Conservation (phyloP, 2,797 vertebrate species). For the Hirundo rustica region DNA sequence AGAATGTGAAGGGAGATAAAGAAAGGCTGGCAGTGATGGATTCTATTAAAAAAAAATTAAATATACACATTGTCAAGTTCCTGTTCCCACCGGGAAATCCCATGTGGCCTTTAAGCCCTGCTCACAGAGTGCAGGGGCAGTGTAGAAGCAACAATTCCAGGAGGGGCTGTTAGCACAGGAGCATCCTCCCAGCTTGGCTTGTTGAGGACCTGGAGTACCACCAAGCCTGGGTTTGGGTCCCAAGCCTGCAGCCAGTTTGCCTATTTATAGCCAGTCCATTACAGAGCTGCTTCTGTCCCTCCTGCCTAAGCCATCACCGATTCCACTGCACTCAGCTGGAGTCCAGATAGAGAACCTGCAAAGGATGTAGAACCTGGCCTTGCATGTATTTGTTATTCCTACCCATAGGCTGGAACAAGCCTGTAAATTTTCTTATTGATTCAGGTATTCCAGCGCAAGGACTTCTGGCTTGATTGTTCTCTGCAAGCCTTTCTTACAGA, state of each 20-base stretch:
- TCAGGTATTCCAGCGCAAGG: neutral
- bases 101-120: neutral
- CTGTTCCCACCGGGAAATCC: neutral
- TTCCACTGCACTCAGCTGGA: neutral
- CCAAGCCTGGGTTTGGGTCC: neutral
- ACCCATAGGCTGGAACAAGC: neutral
- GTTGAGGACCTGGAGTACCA: neutral
- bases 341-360: neutral
- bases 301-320: neutral
- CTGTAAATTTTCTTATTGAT: neutral
- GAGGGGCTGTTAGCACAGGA: neutral
- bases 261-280: neutral
- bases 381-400: neutral
- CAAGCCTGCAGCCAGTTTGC: neutral
- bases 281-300: neutral
- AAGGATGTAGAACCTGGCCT: neutral
- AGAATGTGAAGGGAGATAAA: neutral
- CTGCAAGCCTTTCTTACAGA: neutral
- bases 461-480: neutral
- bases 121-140: neutral
- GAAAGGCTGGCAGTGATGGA: neutral
- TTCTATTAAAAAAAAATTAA: neutral
- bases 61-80: neutral
- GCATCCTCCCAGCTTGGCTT: neutral
- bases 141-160: neutral